phyloP scores from a whole-genome alignment of 2,113 vertebrate genomes.

The Myotis brandtii region DNA sequence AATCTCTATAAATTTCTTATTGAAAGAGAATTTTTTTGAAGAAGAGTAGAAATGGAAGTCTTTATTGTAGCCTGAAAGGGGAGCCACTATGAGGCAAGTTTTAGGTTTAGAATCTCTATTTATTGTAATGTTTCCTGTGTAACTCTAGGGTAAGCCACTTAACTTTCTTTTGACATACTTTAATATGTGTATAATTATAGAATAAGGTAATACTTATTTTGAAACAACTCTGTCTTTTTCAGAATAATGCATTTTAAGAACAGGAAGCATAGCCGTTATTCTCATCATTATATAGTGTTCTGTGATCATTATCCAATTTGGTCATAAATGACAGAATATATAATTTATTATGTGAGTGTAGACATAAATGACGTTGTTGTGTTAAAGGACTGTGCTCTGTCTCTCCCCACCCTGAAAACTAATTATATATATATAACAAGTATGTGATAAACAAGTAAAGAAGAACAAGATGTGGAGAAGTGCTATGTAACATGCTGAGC shows the following conservation, averaged over 20 bases:
- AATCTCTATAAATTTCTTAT: slow-evolving; percentile 26
- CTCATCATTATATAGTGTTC: not conserved
- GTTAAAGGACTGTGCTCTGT: not conserved
- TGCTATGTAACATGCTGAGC: not conserved
- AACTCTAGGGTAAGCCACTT: not conserved
- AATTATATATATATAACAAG: not conserved
- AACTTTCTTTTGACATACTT: slow-evolving; percentile 29
- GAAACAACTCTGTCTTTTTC: slow-evolving; percentile 15
- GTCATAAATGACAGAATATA: slow-evolving; percentile 20
- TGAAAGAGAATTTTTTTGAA: not conserved
- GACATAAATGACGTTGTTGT: not conserved
- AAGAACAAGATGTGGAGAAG: not conserved
- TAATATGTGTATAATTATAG: not conserved
- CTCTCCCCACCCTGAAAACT: not conserved
- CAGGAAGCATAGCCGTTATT: slow-evolving; percentile 34
- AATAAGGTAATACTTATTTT: slow-evolving; percentile 38
- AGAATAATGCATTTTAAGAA: slow-evolving; percentile 39
- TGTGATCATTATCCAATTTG: slow-evolving; percentile 42
- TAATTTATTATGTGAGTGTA: not conserved
- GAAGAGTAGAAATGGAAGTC: not conserved
- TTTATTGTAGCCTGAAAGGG: not conserved
- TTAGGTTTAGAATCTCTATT: not conserved
- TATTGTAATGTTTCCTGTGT: not conserved
- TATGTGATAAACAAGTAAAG: not conserved
- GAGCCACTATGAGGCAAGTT: not conserved